Percentiles rank a stretch among this genome's conserved stretches.
These are phyloP conservation scores for Camponotus pennsylvanicus DNA, from an alignment of 1,140 invertebrate genomes.

Conservation along the genomic window DNA sequence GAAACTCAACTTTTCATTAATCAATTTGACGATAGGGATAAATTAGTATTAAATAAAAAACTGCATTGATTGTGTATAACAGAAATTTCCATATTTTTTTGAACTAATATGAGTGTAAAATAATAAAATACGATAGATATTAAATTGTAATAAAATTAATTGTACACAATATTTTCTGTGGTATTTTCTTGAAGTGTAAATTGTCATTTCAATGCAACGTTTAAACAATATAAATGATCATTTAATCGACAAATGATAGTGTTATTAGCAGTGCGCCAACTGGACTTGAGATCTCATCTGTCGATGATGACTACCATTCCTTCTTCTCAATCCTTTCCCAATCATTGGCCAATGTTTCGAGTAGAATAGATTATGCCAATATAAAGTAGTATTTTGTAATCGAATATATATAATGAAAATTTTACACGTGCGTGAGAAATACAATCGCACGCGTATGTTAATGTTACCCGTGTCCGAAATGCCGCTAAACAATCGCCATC, in stretches of 20 bases:
- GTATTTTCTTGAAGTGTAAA: background rate
- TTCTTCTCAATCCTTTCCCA: slow-evolving; percentile 29
- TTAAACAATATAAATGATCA: slow-evolving; percentile 17
- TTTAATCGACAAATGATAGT: slow-evolving; percentile 11
- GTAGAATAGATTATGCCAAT: slow-evolving; percentile 32
- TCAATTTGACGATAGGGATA: background rate
- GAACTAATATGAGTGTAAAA: background rate
- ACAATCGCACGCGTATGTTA: slow-evolving; percentile 55
- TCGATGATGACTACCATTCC: slow-evolving; percentile 43
- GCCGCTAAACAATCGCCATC: slow-evolving; percentile 71
- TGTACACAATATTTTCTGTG: too few relatives aligned
- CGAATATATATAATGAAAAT: background rate
- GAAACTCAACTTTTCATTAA: background rate
- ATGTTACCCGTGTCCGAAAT: slow-evolving; percentile 58
- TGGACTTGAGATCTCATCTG: slow-evolving; percentile 29
- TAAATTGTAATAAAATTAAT: background rate
- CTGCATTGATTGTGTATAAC: background rate
- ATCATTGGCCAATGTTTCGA: slow-evolving; percentile 22
- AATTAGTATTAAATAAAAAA: background rate
- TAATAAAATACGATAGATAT: background rate
- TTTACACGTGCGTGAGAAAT: slow-evolving; percentile 47
- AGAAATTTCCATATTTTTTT: background rate
- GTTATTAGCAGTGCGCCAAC: slow-evolving; percentile 36
- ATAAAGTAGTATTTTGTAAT: background rate
- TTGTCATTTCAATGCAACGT: background rate